Evolutionary conservation across 2,888 invertebrate species (phyloP).

Genomic region (Acanthoscelides obtectus): DNA sequence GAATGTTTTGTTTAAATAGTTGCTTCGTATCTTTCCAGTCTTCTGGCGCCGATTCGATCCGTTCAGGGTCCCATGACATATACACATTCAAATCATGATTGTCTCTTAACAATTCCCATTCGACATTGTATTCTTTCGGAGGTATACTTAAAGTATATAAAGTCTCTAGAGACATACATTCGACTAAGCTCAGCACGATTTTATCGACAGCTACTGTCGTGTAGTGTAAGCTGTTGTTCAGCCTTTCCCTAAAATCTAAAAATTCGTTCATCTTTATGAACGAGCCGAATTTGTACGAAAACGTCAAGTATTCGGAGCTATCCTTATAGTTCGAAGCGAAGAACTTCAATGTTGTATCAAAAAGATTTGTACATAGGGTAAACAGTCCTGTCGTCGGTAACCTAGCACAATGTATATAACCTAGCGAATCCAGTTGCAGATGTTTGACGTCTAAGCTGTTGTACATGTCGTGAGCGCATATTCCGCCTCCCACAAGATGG

Average conservation of each 20-base stretch:
- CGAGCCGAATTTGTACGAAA: constrained; percentile 91
- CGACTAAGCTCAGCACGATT: constrained; percentile 64
- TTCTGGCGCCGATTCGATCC: constrained; percentile 41
- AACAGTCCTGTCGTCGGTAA: constrained; percentile 70
- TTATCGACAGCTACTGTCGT: constrained; percentile 62
- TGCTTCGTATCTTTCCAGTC: constrained; percentile 39
- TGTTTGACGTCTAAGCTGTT: constrained; percentile 85
- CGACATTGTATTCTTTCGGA: constrained; percentile 56
- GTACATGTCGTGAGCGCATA: constrained; percentile 70
- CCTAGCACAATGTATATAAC: constrained; percentile 75
- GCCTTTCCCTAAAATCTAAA: constrained; percentile 73
- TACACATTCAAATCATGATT: constrained; percentile 74
- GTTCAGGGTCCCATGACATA: constrained; percentile 63
- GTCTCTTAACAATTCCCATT: constrained; percentile 61
- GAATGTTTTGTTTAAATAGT: constrained; percentile 38
- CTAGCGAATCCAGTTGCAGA: constrained; percentile 87
- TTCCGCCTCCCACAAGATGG: constrained; percentile 66
- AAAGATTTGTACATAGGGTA: constrained; percentile 62
- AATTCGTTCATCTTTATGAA: constrained; percentile 90
- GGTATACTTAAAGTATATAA: constrained; percentile 57
- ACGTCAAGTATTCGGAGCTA: constrained; percentile 85
- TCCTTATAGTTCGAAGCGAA: constrained; percentile 87
- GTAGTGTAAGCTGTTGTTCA: constrained; percentile 79
- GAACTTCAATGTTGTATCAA: constrained; percentile 76
- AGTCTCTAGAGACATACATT: constrained; percentile 50